Evolutionary conservation across 2,888 invertebrate genomes (phyloP).

Genomic region (Ormyrus rosae): DNA sequence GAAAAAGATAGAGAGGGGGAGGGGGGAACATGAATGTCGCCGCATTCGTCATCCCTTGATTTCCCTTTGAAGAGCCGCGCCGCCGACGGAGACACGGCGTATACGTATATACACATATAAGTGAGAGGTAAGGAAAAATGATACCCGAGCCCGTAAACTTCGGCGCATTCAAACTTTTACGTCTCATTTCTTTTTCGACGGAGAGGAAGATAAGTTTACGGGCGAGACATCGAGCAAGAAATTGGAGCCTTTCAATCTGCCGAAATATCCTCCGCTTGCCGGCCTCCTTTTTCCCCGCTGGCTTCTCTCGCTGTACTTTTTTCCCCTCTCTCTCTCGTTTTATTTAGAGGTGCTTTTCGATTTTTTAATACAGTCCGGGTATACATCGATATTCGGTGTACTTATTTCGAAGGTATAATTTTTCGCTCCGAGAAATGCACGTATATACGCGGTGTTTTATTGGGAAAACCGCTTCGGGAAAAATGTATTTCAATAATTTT

Average conservation of each 20-base stretch:
- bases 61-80: conserved; percentile 16
- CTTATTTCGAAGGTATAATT: too few species aligned
- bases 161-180: conserved; percentile 51
- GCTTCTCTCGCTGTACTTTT: background rate
- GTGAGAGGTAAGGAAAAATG: conserved; percentile 49
- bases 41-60: conserved; percentile 30
- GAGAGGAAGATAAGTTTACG: conserved; percentile 50
- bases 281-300: background rate
- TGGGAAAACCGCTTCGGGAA: too few species aligned
- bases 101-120: background rate
- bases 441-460: too few species aligned
- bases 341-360: background rate
- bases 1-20: too few species aligned
- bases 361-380: conserved; percentile 28
- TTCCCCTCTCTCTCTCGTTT: background rate
- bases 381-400: background rate
- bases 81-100: too few species aligned
- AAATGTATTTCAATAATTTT: too few species aligned
- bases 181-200: conserved; percentile 49
- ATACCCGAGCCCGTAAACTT: conserved; percentile 41
- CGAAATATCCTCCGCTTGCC: conserved; percentile 44
- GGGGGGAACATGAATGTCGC: background rate
- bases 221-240: conserved; percentile 53
- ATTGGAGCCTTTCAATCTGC: conserved; percentile 58
- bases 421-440: too few species aligned